Percentiles rank a stretch among this genome's conserved stretches.
Evolutionary conservation across 2,113 vertebrate species (phyloP).

Genomic region (Furnarius figulus): DNA sequence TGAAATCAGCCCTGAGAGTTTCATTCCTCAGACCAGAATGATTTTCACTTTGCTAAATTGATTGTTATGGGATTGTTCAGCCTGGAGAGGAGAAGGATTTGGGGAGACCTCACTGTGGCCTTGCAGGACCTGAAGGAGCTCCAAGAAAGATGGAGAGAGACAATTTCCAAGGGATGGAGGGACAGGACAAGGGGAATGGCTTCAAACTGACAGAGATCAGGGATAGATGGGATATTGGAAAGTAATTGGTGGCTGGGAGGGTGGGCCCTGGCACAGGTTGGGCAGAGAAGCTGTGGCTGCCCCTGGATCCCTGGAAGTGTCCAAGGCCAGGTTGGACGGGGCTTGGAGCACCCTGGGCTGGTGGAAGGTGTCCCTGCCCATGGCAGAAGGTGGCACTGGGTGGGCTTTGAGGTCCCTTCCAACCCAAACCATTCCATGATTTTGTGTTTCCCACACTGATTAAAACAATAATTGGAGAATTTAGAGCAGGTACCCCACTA

Average conservation of each 20-base stretch:
- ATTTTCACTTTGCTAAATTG: neutral
- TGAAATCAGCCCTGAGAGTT: neutral
- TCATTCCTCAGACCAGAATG: neutral
- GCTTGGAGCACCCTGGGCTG: neutral
- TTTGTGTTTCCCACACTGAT: neutral
- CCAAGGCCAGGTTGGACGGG: neutral
- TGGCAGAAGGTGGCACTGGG: neutral
- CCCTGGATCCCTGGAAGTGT: neutral
- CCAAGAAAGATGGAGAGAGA: neutral
- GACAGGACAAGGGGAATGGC: neutral
- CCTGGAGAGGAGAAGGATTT: neutral
- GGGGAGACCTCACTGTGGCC: neutral
- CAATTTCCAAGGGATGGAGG: neutral
- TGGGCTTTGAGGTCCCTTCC: neutral
- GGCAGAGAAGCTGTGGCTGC: neutral
- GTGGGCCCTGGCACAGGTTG: neutral
- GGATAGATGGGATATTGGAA: fast-evolving
- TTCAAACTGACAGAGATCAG: neutral
- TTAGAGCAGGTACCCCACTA: neutral
- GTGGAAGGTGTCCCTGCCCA: neutral
- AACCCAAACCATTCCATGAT: neutral
- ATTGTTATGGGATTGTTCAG: neutral
- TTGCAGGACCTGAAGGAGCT: neutral
- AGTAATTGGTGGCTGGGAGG: neutral
- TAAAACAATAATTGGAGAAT: neutral